Conservation (phyloP, 2,113 vertebrate species). For the Capra hircus region DNA sequence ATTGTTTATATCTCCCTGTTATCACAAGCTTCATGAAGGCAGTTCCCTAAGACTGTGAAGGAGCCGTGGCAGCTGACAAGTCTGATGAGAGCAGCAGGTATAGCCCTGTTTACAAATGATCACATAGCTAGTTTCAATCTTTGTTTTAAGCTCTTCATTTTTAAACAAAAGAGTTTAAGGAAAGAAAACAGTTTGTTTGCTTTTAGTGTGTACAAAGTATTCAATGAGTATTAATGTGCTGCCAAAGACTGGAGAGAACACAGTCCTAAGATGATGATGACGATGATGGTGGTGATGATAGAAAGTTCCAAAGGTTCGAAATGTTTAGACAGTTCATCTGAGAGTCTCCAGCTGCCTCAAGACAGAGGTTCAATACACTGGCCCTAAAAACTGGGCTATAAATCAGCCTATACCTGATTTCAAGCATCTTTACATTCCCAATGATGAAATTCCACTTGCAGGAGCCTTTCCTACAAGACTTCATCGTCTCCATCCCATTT, state of each 20-base stretch:
- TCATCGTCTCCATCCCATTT: neutral
- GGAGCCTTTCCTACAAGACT: neutral
- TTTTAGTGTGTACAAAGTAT: constrained; percentile 57
- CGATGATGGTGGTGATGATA: neutral
- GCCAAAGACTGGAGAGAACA: constrained; percentile 38
- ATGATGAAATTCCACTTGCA: neutral
- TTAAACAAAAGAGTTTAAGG: constrained; percentile 14
- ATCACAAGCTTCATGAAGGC: neutral
- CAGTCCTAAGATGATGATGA: constrained; percentile 29
- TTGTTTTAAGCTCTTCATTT: neutral
- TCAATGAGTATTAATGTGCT: constrained; percentile 58
- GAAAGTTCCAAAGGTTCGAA: constrained; percentile 49
- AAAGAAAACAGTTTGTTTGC: constrained; percentile 55
- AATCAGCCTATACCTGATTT: neutral
- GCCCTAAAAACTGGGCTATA: neutral
- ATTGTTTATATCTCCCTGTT: neutral
- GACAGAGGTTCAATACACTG: neutral
- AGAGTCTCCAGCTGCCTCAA: neutral
- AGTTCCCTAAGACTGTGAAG: neutral
- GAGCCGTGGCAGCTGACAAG: too few relatives aligned
- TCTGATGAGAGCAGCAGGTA: neutral
- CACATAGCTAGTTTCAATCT: neutral
- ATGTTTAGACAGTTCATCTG: neutral
- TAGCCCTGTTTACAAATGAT: neutral
- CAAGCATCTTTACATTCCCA: neutral